A percentile compares a stretch with the other conserved stretches of the same genome.
Evolutionary conservation across 2,113 vertebrate genomes (phyloP).

Genomic region (Platanista minor): DNA sequence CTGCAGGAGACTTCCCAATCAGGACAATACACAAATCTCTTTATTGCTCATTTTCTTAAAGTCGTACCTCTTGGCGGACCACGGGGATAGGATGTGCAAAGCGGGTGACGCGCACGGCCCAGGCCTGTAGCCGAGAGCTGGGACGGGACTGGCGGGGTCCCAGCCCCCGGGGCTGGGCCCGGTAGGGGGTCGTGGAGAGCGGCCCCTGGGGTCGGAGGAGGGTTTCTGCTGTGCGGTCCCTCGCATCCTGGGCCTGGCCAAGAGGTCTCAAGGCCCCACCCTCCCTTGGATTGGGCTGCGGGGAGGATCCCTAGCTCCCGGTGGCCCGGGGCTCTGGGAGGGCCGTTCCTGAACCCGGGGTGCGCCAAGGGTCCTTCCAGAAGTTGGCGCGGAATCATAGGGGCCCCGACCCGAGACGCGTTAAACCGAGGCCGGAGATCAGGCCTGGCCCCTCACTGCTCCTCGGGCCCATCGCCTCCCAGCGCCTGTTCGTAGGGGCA

Average conservation of each 20-base stretch:
- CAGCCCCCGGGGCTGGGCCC: not conserved
- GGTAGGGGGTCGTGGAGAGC: not conserved
- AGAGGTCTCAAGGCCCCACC: not conserved
- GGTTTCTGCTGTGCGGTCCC: not conserved
- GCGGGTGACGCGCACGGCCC: not conserved
- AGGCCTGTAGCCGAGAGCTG: not conserved
- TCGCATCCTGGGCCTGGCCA: not conserved
- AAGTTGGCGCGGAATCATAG: not conserved
- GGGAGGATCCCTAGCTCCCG: not conserved
- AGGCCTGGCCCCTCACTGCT: not conserved
- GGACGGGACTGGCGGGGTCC: rapidly evolving
- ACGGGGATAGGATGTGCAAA: not conserved
- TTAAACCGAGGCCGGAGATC: not conserved
- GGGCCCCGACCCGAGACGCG: not conserved
- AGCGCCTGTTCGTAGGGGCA: conserved; percentile 61
- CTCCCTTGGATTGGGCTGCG: not conserved
- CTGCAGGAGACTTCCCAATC: not conserved
- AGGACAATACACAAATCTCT: conserved; percentile 10
- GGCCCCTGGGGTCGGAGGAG: rapidly evolving
- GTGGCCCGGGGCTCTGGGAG: not conserved
- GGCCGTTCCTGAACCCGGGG: not conserved
- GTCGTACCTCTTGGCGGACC: not conserved
- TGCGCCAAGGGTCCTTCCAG: not conserved
- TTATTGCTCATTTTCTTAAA: conserved; percentile 38
- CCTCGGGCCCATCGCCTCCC: conserved; percentile 63